Conservation (phyloP, 2,797 vertebrate species). For the Telmatherina bonti region DNA sequence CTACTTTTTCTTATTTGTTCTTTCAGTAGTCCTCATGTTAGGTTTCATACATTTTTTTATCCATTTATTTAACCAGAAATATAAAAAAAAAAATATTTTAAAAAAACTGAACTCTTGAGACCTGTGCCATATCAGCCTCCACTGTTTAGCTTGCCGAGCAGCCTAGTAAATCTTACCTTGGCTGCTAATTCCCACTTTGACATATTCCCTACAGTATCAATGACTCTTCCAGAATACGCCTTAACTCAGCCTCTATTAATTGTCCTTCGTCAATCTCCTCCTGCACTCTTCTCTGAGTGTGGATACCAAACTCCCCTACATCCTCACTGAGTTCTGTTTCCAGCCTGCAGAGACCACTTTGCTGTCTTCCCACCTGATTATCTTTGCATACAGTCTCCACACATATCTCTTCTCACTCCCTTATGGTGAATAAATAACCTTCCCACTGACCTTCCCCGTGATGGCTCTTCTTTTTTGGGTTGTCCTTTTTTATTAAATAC, state of each 20-base stretch:
- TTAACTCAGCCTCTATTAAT: slow-evolving; percentile 45
- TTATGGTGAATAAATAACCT: slow-evolving; percentile 33
- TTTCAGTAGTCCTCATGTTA: too few species aligned
- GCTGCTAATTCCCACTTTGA: slow-evolving; percentile 12
- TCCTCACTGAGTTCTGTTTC: slow-evolving; percentile 16
- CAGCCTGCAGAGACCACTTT: slow-evolving; percentile 45
- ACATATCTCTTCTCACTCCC: slow-evolving; percentile 16
- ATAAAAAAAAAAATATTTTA: too few species aligned
- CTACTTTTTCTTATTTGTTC: too few species aligned
- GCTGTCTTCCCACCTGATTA: slow-evolving; percentile 39
- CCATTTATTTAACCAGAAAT: too few species aligned
- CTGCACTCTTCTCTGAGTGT: slow-evolving; percentile 22
- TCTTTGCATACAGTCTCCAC: slow-evolving; percentile 42
- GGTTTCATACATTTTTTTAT: too few species aligned
- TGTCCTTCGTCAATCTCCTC: slow-evolving; percentile 44
- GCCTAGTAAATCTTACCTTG: slow-evolving; percentile 8
- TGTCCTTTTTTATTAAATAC: not conserved
- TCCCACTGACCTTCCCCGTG: slow-evolving; percentile 45
- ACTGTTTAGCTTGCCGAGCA: slow-evolving; percentile 6
- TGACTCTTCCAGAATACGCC: slow-evolving; percentile 33
- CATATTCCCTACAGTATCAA: slow-evolving; percentile 20
- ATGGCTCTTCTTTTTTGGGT: slow-evolving; percentile 10
- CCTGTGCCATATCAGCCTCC: not conserved
- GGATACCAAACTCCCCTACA: slow-evolving; percentile 28
- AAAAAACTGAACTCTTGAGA: not conserved